These are phyloP conservation scores for Cybosia mesomella DNA, from an alignment of 2,888 invertebrate genomes.

Conservation along the genomic window DNA sequence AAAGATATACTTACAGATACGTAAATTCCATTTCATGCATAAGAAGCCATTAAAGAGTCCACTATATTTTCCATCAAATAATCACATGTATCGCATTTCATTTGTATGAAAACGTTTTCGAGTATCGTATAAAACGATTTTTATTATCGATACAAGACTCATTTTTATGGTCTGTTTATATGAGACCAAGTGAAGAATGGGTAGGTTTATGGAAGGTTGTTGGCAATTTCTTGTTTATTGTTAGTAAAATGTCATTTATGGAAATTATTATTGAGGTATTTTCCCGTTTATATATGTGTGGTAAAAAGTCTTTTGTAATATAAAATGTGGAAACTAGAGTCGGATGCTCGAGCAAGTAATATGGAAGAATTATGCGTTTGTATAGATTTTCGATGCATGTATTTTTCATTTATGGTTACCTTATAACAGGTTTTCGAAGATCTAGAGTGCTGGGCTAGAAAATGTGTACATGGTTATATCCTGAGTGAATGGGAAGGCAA, in stretches of 20 bases:
- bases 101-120: slow-evolving; percentile 61
- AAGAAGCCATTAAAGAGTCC: slow-evolving; percentile 37
- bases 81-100: slow-evolving; percentile 44
- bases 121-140: slow-evolving; percentile 70
- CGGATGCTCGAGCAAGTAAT: background rate
- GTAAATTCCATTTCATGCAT: slow-evolving; percentile 22
- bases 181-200: slow-evolving; percentile 66
- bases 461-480: too few species aligned
- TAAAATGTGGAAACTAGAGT: slow-evolving; percentile 1
- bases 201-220: slow-evolving; percentile 67
- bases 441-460: too few species aligned
- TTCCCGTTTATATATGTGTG: slow-evolving; percentile 14
- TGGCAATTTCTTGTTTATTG: slow-evolving; percentile 63
- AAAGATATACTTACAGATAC: slow-evolving; percentile 6
- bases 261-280: slow-evolving; percentile 37
- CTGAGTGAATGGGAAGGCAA: too few species aligned
- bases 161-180: slow-evolving; percentile 82
- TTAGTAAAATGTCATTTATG: slow-evolving; percentile 48
- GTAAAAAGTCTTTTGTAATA: background rate
- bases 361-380: background rate
- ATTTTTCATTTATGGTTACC: too few species aligned
- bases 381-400: too few species aligned
- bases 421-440: too few species aligned
- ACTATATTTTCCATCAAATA: slow-evolving; percentile 34
- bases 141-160: slow-evolving; percentile 79